Evolutionary conservation across 2,888 invertebrate genomes (phyloP).

Genomic region (Trissolcus japonicus): DNA sequence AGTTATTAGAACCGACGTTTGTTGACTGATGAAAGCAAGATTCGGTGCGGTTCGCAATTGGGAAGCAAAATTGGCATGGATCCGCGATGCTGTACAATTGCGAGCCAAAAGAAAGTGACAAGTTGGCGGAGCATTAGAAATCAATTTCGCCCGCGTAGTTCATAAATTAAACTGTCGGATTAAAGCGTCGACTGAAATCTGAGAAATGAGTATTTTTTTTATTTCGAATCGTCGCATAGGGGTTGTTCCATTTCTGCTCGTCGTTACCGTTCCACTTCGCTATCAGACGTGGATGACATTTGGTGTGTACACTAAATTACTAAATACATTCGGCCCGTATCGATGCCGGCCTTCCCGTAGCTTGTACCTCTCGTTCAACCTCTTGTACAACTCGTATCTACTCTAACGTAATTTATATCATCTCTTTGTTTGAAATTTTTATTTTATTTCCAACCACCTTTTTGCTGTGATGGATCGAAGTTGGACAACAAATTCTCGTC

Average conservation of each 20-base stretch:
- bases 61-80: conserved; percentile 11
- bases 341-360: conserved; percentile 7
- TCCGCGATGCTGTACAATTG: conserved; percentile 8
- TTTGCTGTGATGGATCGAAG: too few relatives aligned
- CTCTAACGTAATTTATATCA: not conserved
- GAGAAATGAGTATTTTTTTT: too few relatives aligned
- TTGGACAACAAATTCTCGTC: too few relatives aligned
- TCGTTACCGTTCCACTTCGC: conserved; percentile 6
- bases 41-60: conserved; percentile 7
- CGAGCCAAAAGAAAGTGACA: conserved; percentile 4
- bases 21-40: conserved; percentile 40
- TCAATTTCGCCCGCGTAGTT: conserved; percentile 16
- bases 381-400: conserved; percentile 26
- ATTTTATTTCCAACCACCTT: too few relatives aligned
- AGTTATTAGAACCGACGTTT: conserved; percentile 35
- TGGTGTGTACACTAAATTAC: conserved; percentile 20
- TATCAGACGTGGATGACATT: conserved; percentile 17
- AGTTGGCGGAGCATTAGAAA: conserved; percentile 13
- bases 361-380: too few relatives aligned
- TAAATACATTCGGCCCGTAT: conserved; percentile 23
- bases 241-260: conserved; percentile 17
- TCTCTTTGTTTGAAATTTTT: too few relatives aligned
- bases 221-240: conserved; percentile 3
- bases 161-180: too few relatives aligned
- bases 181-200: too few relatives aligned